Evolutionary conservation across 1,140 invertebrate genomes (phyloP), one percentile per base, ranked within the genome.

Genomic region (Rhagoletis pomonella): DNA sequence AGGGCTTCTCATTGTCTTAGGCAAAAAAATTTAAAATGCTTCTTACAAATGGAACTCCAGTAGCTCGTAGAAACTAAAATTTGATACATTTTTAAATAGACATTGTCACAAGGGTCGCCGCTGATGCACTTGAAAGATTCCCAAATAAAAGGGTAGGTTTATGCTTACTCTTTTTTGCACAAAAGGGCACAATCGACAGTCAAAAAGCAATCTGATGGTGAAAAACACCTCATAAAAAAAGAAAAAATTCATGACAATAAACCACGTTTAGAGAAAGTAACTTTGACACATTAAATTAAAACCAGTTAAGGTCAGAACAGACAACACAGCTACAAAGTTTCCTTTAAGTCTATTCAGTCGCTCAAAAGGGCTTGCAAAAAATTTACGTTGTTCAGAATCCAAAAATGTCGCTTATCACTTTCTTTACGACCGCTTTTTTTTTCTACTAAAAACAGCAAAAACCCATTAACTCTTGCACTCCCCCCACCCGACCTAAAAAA

Each of bases 381-480:
- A n/a, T 62, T 1, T 14, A 62, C 1, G 60, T 62, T 14, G 9
- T 9, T 62, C 60, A 62, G 17, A 29, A 62, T 0, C 60, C 12
- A 62, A 62, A 62, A 12, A 2, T 62, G 60, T 14, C 60, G 12
- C 1, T 4, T 62, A 62, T 4, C 60, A 14, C 60, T 62, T 14
- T 2, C 4, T 7, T 62, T 62, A 62, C 1, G 17, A 14, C 1
- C 60, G 17, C 1, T 62, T 62, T 62, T n/a, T n/a, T 1, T 14
- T n/a, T 17, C 60, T 62, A 62, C 12, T n/a, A 47, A 86, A 62
- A 19, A 64, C 58, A 62, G 58, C 10, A 65, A 65, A 59, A 86
- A 86, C n/a, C 85, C 73, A 85, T 85, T 85, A 85, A 85, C 58
- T 39, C 84, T 85, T 62, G 58, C 84, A 62, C 59, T 85, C 60